Evolutionary conservation across 2,113 vertebrate genomes (phyloP).

Genomic region (Hippoglossus stenolepis): DNA sequence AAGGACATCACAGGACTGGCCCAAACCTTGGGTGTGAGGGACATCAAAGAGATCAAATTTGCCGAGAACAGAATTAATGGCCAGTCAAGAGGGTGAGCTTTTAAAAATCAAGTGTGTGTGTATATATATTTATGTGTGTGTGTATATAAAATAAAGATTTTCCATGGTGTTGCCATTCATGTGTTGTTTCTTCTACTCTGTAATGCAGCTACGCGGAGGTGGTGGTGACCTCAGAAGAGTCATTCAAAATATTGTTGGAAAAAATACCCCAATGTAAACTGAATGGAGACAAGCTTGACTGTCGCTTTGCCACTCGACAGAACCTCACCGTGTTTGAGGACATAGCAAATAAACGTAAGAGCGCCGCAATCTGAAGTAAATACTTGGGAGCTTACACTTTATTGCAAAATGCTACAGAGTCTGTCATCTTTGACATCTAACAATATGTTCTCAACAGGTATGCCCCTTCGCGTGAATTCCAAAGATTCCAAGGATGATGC

Average conservation of each 20-base stretch:
- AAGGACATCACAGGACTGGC: constrained; percentile 88
- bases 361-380: background rate
- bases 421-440: constrained; percentile 1
- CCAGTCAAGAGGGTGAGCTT: constrained; percentile 93
- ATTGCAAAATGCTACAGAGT: background rate
- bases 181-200: constrained; percentile 5
- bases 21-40: constrained; percentile 88
- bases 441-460: constrained; percentile 77
- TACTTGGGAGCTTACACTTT: background rate
- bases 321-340: constrained; percentile 91
- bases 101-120: background rate
- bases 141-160: no score
- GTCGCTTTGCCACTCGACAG: constrained; percentile 90
- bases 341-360: constrained; percentile 93
- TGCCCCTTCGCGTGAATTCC: constrained; percentile 85
- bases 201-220: constrained; percentile 90
- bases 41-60: constrained; percentile 91
- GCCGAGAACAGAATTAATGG: constrained; percentile 94
- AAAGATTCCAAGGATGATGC: constrained; percentile 81
- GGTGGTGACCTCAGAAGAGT: constrained; percentile 90
- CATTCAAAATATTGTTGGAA: constrained; percentile 89
- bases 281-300: constrained; percentile 90
- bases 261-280: constrained; percentile 89
- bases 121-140: background rate
- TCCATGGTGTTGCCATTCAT: background rate